Evolutionary conservation across 2,797 vertebrate species (phyloP), one percentile per base, ranked within the genome.

Genomic region (Dermochelys coriacea): DNA sequence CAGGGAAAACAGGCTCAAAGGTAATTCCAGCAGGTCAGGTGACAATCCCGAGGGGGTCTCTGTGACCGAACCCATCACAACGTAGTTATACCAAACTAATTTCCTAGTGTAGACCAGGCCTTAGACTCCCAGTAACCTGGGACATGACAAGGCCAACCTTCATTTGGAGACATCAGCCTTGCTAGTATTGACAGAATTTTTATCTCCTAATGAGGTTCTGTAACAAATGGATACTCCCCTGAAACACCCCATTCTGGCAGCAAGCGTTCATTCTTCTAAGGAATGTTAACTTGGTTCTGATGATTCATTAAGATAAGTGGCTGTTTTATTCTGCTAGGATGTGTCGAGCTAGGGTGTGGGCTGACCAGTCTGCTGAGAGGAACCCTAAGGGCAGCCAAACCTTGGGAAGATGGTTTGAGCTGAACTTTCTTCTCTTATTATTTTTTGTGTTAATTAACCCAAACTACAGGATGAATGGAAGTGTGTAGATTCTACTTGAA

Each of bases 401-500:
- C 2, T 10, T 12, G 49, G 4, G 34, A 81, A 1, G 1, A 2
- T 7, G 25, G 64, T 37, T 21, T 37, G n/a, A 37, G 64, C 10
- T 68, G 64, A 37, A 68, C n/a, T 81, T 75, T 71, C 31, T 18
- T 1, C 0, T 47, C 6, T 88, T 68, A 3, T 6, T 85, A 78
- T 88, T 5, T 68, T 77, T 12, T n/a, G 3, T 64, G 90, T 86
- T 2, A 14, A 71, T 92, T 88, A 82, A 89, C 79, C 54, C 57
- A 68, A 55, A 23, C 16, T 88, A 16, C 47, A 37, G n/a, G n/a
- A 68, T 37, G 19, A 19, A 68, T 68, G 19, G 18, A 37, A 37
- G n/a, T 37, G 19, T 21, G 5, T 37, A 68, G 64, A 37, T n/a
- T 64, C 34, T 68, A 68, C n/a, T 37, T 37, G 64, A 68, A 37